phyloP scores from a whole-genome alignment of 2,113 vertebrate genomes.

The Ovibos moschatus region DNA sequence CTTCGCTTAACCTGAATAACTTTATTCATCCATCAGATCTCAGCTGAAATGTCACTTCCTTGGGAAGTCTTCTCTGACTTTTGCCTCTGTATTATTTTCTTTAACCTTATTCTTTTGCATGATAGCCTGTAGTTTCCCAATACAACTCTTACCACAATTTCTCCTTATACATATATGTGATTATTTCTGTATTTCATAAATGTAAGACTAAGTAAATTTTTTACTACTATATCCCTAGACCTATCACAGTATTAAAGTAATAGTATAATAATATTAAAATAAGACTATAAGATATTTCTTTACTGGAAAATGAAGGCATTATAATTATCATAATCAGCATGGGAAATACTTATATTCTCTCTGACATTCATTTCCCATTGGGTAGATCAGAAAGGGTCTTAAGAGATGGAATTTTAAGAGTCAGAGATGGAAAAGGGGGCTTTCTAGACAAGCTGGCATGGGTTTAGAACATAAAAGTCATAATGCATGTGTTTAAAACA shows the following conservation, averaged over 20 bases:
- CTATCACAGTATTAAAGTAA: neutral
- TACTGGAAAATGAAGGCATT: neutral
- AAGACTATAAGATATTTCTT: neutral
- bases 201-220: neutral
- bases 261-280: neutral
- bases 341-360: neutral
- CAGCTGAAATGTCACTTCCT: neutral
- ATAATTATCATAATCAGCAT: neutral
- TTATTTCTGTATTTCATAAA: conserved; percentile 5
- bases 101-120: neutral
- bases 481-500: neutral
- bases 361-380: neutral
- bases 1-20: neutral
- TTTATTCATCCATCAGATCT: neutral
- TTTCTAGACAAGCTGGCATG: neutral
- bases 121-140: neutral
- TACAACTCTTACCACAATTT: neutral
- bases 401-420: neutral
- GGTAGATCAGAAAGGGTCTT: neutral
- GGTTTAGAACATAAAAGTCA: neutral
- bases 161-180: neutral
- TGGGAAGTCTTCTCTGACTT: neutral
- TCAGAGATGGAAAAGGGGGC: neutral
- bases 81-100: neutral
- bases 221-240: neutral